phyloP scores from a whole-genome alignment of 2,797 vertebrate genomes.

The Darevskia nairensis region DNA sequence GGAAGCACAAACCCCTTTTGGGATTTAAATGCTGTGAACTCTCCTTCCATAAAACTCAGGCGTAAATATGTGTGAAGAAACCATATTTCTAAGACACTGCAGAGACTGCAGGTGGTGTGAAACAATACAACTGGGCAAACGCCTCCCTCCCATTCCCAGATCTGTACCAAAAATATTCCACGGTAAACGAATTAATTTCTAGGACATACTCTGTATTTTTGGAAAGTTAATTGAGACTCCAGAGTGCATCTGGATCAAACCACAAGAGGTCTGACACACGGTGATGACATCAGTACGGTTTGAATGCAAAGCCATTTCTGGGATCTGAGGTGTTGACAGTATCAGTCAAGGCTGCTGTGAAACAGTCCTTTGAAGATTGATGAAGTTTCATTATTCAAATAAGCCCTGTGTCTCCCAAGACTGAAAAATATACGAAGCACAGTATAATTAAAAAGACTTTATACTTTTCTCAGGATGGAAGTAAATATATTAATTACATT shows the following conservation, averaged over 20 bases:
- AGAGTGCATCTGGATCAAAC: background rate
- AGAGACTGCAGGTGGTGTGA: no score
- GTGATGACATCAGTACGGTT: background rate
- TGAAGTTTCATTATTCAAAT: constrained; percentile 25
- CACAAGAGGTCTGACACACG: background rate
- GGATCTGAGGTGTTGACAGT: constrained; percentile 22
- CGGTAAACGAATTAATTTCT: background rate
- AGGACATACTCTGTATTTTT: background rate
- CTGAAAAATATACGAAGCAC: constrained; percentile 9
- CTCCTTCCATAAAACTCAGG: no score
- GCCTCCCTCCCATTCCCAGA: background rate
- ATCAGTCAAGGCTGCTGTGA: constrained; percentile 2
- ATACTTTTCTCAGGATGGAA: constrained; percentile 37
- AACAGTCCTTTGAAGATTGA: background rate
- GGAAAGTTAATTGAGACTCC: background rate
- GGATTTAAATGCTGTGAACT: no score
- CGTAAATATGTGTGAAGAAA: no score
- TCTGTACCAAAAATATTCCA: background rate
- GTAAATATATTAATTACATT: constrained; percentile 49
- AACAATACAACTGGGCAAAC: no score
- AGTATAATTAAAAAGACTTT: constrained; percentile 49
- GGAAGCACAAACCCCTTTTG: no score
- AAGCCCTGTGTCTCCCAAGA: constrained; percentile 7
- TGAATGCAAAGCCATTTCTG: constrained; percentile 10
- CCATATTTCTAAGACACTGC: no score